phyloP scores from a whole-genome alignment of 2,113 vertebrate genomes.

The Pseudonaja textilis region DNA sequence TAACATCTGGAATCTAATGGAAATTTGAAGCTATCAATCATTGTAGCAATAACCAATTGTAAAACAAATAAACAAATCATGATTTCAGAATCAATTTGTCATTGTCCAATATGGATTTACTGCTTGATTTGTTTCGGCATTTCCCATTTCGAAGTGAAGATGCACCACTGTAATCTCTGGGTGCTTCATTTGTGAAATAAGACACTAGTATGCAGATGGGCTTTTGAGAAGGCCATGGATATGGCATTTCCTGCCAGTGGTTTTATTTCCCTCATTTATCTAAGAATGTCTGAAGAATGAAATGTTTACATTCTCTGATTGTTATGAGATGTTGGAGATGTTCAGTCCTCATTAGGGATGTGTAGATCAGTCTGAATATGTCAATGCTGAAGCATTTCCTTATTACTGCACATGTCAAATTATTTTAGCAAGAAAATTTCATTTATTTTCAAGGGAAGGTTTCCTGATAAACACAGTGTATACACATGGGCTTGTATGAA shows the following conservation, averaged over 20 bases:
- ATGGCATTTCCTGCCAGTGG: constrained; percentile 19
- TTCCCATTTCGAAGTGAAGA: constrained; percentile 52
- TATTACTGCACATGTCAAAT: neutral
- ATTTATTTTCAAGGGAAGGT: neutral
- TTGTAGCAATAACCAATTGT: constrained; percentile 34
- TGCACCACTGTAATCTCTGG: constrained; percentile 27
- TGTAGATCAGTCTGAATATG: neutral
- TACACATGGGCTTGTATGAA: neutral
- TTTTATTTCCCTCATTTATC: neutral
- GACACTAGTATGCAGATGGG: constrained; percentile 9
- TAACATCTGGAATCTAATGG: constrained; percentile 19
- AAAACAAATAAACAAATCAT: constrained; percentile 38
- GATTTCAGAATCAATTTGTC: constrained; percentile 56
- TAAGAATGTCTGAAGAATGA: neutral
- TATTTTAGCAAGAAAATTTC: neutral
- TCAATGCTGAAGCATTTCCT: neutral
- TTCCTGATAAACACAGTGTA: neutral
- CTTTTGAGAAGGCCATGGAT: constrained; percentile 22
- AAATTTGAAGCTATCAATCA: constrained; percentile 51
- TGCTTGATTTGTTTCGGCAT: constrained; percentile 48
- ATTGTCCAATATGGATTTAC: constrained; percentile 49
- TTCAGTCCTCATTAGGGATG: neutral
- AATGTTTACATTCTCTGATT: neutral
- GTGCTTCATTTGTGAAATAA: constrained; percentile 15
- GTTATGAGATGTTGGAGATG: neutral